These are phyloP conservation scores for Tetragnatha montana DNA, from an alignment of 2,888 invertebrate genomes.

Conservation along the genomic window DNA sequence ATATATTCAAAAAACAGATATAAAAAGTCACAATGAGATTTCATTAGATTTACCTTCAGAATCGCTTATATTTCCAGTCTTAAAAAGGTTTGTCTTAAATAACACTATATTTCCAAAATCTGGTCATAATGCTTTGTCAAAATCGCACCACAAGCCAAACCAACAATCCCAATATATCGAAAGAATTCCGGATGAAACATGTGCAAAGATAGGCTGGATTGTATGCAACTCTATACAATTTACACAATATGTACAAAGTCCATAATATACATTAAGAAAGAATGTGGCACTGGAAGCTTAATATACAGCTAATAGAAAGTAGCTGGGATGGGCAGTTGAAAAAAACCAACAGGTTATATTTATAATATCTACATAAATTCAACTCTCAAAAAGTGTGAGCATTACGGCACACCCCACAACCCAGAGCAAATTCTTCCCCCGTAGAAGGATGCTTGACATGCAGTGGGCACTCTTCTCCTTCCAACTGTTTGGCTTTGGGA, in stretches of 20 bases:
- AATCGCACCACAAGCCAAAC: neutral
- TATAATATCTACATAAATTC: slow-evolving; percentile 17
- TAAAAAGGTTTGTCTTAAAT: neutral
- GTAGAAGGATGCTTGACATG: slow-evolving; percentile 97
- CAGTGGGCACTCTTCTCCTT: slow-evolving; percentile 96
- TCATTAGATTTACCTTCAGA: neutral
- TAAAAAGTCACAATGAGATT: neutral
- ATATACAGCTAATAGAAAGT: slow-evolving; percentile 47
- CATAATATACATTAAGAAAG: slow-evolving; percentile 58
- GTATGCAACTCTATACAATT: slow-evolving; percentile 42
- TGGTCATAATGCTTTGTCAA: neutral
- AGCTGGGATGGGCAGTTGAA: slow-evolving; percentile 23
- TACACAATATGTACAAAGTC: slow-evolving; percentile 64
- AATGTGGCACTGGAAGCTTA: slow-evolving; percentile 64
- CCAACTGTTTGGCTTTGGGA: slow-evolving; percentile 92
- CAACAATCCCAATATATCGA: slow-evolving; percentile 7
- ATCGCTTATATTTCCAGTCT: neutral
- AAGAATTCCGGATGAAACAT: slow-evolving; percentile 30
- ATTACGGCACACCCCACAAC: slow-evolving; percentile 98
- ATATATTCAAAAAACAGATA: neutral
- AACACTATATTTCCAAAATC: neutral
- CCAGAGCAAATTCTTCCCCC: slow-evolving; percentile 98
- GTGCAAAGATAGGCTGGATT: slow-evolving; percentile 33
- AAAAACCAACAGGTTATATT: slow-evolving; percentile 15
- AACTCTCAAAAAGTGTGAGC: slow-evolving; percentile 87